Evolutionary conservation across 1,140 invertebrate genomes (phyloP), one percentile per base, ranked within the genome.

Genomic region (Diuraphis noxia): DNA sequence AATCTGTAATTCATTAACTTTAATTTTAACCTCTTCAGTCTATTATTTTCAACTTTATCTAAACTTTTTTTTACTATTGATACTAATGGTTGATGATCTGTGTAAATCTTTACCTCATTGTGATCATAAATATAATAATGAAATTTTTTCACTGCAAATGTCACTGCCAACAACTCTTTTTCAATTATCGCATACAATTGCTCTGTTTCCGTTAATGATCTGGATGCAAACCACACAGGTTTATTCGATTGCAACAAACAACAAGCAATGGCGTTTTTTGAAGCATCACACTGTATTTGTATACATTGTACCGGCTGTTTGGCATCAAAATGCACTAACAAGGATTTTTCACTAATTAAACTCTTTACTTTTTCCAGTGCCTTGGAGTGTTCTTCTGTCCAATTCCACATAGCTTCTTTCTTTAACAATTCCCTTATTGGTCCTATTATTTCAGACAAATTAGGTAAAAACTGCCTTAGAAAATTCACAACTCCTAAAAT

Each of bases 21-120:
- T 2, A 81, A 46, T 43, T 84, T 84, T 19, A 43, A 84, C 43
- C 82, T 84, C 43, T 84, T 84, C 43, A 84, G 43, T 23, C 40
- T 84, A 84, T 84, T 84, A 30, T 84, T 84, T 30, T 84, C 40
- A 36, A 87, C 13, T 87, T 87, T 87, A 13, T 87, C 85, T 52
- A 87, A 19, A 36, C 19, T 49, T 21, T 87, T 87, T 23, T 36
- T 87, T 17, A 87, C 46, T 34, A 87, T 87, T 34, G 30, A 49
- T 19, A 87, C 46, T 34, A 87, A 87, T 36, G 85, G 43, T 52
- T 87, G 85, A 36, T 87, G 85, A 52, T 87, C 43, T 34, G 85
- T 87, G 36, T 87, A 87, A n/a, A 87, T 87, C 3, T 34, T 49
- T 52, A 87, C 46, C 9, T 52, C 21, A 13, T 87, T 52, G 7